Conservation (phyloP, 2,113 vertebrate genomes). For the Microtus ochrogaster region DNA sequence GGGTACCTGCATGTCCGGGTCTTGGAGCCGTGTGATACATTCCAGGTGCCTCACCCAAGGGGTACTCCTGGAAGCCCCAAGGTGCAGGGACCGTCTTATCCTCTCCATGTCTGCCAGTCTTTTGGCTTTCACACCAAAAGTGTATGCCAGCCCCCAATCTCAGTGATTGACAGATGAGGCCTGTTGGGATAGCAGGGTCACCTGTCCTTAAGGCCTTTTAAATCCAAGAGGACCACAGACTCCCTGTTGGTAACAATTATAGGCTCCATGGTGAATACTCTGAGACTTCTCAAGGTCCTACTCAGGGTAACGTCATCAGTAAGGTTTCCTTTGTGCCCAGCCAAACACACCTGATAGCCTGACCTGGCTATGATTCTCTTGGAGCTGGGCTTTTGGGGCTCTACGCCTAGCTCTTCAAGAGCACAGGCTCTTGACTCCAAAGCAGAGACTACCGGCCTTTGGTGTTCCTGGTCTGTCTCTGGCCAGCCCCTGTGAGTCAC, state of each 20-base stretch:
- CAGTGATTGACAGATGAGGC: rapidly evolving
- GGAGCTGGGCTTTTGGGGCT: background rate
- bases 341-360: too few species aligned
- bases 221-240: too few species aligned
- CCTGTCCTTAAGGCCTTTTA: background rate
- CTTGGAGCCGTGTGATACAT: background rate
- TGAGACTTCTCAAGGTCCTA: too few species aligned
- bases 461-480: rapidly evolving
- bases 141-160: rapidly evolving
- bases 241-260: background rate
- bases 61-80: background rate
- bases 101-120: background rate
- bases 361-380: background rate
- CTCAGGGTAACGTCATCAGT: background rate
- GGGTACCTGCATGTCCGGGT: rapidly evolving
- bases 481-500: rapidly evolving
- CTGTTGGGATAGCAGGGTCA: rapidly evolving
- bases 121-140: background rate
- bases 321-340: background rate
- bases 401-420: background rate
- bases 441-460: rapidly evolving
- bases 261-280: background rate
- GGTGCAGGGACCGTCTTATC: background rate
- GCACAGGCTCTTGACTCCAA: background rate
- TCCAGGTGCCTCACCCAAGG: rapidly evolving